Evolutionary conservation across 2,888 invertebrate species (phyloP), one percentile per base, ranked within the genome.

Genomic region (Beris chalybata): DNA sequence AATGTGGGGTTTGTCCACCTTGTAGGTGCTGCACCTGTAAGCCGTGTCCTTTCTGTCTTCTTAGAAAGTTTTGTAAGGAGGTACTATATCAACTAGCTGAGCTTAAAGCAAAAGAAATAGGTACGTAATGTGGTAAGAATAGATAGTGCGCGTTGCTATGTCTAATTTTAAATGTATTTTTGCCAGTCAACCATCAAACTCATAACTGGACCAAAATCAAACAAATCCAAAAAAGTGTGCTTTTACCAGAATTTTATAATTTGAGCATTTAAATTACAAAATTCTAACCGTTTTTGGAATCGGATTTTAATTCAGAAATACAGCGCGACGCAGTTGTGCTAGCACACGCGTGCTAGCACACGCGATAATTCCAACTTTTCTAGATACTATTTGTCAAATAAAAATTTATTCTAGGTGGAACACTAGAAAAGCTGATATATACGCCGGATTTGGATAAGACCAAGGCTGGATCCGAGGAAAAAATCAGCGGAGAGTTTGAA

Each of bases 31-130:
- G 56, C 13, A 56, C 56, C 15, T 56, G 58, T 29, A 58, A 45
- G 1, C n/a, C 32, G 5, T 58, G 58, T 58, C 58, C 58, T 6
- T 58, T 58, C n/a, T 58, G 58, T 45, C n/a, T 58, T 5, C 45
- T 58, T 5, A 44, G 58, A 13, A 12, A 29, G n/a, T 58, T 58
- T 45, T 58, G 58, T n/a, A 30, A n/a, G 11, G 58, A 58, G 45
- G 58, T 58, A 4, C 30, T 58, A 6, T 5, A 11, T 6, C 45
- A 58, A 45, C 30, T 58, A 22, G 58, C 58, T 4, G 58, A 58
- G 30, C 44, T 58, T 13, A 58, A 58, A 45, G 45, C 58, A 12
- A 45, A 30, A 29, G 22, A 58, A 12, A 4, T 47, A 30, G 45
- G 58, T 58, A 58, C 22, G 56, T 15, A 22, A 22, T 22, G 22